A percentile compares a stretch with the other conserved stretches of the same genome.
These are phyloP conservation scores for Papilio glaucus DNA, from an alignment of 1,140 invertebrate genomes.

Conservation along the genomic window DNA sequence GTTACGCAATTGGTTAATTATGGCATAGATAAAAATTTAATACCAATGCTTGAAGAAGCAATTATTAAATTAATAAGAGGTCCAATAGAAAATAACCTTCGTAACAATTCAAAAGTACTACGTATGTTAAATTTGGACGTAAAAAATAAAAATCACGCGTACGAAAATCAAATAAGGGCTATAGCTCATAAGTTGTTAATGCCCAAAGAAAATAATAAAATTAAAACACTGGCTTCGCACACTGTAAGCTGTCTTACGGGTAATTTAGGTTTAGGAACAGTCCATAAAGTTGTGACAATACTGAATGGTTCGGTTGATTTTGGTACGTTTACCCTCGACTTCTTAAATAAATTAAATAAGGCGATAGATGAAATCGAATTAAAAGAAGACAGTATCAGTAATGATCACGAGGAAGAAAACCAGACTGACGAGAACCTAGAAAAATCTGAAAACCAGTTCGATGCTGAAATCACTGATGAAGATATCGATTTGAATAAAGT, in stretches of 20 bases:
- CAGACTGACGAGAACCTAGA: neutral
- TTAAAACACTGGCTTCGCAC: neutral
- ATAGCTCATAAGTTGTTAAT: conserved; percentile 1
- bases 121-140: conserved; percentile 5
- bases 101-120: conserved; percentile 11
- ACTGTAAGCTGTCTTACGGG: neutral
- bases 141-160: conserved; percentile 21
- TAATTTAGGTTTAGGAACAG: conserved; percentile 6
- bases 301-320: conserved; percentile 16
- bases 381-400: neutral
- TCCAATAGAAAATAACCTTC: conserved; percentile 12
- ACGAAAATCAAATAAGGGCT: conserved; percentile 23
- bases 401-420: neutral
- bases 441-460: neutral
- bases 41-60: conserved; percentile 16
- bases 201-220: conserved; percentile 1
- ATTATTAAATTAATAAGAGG: conserved; percentile 18
- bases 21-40: conserved; percentile 27
- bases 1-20: conserved; percentile 20
- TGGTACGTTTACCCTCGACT: neutral
- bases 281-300: conserved; percentile 4
- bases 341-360: neutral
- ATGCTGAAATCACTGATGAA: neutral
- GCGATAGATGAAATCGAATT: neutral
- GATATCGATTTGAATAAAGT: conserved; percentile 5